Percentiles rank a stretch among this genome's conserved stretches.
Evolutionary conservation across 2,888 invertebrate genomes (phyloP).

Genomic region (Eilema griseolum): DNA sequence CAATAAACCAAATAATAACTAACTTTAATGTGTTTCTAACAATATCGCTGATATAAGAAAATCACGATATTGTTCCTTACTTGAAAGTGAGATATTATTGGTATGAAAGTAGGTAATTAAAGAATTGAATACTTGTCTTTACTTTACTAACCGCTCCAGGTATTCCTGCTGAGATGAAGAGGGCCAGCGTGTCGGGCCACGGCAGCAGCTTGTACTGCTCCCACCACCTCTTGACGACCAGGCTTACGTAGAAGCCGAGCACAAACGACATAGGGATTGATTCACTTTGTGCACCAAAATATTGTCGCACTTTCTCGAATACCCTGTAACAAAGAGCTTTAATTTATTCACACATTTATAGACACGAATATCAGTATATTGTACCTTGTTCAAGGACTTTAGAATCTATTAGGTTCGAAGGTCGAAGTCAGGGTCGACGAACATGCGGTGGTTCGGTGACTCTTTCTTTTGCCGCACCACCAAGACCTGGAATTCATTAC

Average conservation of each 20-base stretch:
- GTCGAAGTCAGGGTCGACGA: not conserved
- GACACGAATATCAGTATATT: not conserved
- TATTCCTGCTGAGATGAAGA: slow-evolving; percentile 96
- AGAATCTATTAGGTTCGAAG: not conserved
- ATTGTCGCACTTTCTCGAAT: slow-evolving; percentile 94
- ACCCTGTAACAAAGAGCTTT: slow-evolving; percentile 87
- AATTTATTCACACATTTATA: not conserved
- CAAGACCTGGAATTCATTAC: too few species aligned
- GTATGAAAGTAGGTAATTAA: slow-evolving; percentile 27
- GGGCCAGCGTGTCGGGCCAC: slow-evolving; percentile 97
- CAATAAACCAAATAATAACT: slow-evolving; percentile 24
- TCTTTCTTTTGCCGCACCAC: too few species aligned
- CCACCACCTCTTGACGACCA: slow-evolving; percentile 98
- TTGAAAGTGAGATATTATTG: slow-evolving; percentile 8
- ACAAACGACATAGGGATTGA: slow-evolving; percentile 98
- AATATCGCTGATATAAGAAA: slow-evolving; percentile 5
- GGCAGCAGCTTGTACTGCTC: slow-evolving; percentile 97
- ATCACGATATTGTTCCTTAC: slow-evolving; percentile 6
- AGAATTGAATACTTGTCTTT: slow-evolving; percentile 64
- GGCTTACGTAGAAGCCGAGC: slow-evolving; percentile 97
- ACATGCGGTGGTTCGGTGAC: not conserved
- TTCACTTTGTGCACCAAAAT: slow-evolving; percentile 95
- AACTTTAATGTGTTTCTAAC: not conserved
- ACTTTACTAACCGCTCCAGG: slow-evolving; percentile 94
- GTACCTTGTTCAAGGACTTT: not conserved